Conservation (phyloP, 2,797 vertebrate genomes). For the Varecia variegata region DNA sequence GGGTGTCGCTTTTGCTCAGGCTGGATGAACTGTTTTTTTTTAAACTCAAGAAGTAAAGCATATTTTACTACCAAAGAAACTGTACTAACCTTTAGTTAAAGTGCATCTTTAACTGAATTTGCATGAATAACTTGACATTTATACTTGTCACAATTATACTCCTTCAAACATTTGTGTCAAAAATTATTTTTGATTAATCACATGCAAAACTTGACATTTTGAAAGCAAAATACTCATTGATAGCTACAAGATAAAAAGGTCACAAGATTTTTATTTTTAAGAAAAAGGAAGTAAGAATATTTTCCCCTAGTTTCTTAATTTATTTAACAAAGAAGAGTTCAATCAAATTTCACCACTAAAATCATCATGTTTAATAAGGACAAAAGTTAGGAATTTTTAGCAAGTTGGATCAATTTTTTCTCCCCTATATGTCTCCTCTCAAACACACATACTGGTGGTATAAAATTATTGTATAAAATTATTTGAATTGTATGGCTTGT, state of each 20-base stretch:
- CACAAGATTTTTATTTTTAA: background rate
- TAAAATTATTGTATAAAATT: conserved; percentile 8
- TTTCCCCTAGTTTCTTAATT: conserved; percentile 25
- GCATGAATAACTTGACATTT: conserved; percentile 33
- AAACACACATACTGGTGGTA: background rate
- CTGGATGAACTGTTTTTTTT: background rate
- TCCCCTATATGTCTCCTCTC: background rate
- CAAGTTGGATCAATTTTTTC: background rate
- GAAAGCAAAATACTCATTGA: background rate
- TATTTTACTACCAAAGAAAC: conserved; percentile 37
- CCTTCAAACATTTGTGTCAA: conserved; percentile 40
- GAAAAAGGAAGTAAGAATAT: conserved; percentile 33
- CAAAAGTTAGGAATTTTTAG: conserved; percentile 23
- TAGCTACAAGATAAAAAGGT: conserved; percentile 42
- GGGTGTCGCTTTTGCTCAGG: too few relatives aligned
- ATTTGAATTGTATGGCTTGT: background rate
- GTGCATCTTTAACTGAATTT: conserved; percentile 32
- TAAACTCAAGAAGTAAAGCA: background rate
- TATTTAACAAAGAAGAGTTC: background rate
- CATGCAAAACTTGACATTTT: conserved; percentile 53
- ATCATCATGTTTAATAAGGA: background rate
- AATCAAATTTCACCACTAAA: background rate
- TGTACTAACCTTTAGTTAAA: conserved; percentile 43
- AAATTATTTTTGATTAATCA: conserved; percentile 55
- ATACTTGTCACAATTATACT: conserved; percentile 9